Percentiles rank a stretch among this genome's conserved stretches.
Evolutionary conservation across 2,888 invertebrate genomes (phyloP).

Genomic region (Spialia ferax): DNA sequence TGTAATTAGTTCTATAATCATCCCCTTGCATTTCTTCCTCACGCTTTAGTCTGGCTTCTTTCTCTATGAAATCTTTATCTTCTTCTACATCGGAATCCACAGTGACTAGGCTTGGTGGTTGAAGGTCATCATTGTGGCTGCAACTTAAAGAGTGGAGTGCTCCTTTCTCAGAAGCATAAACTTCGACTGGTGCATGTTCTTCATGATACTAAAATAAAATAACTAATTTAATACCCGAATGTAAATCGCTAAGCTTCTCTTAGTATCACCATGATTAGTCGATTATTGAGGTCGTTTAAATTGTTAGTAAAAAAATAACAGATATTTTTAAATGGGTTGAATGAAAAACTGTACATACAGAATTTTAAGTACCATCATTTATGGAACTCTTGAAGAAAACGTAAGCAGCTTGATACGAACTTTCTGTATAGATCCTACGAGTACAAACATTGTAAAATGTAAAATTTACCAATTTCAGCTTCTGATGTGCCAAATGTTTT

Average conservation of each 20-base stretch:
- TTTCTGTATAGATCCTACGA: no score
- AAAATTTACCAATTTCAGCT: slow-evolving; percentile 86
- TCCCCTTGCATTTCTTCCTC: slow-evolving; percentile 78
- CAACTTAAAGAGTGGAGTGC: slow-evolving; percentile 84
- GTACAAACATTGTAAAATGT: no score
- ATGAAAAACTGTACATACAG: no score
- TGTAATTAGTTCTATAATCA: slow-evolving; percentile 70
- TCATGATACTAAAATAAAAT: slow-evolving; percentile 82
- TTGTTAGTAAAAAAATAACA: no score
- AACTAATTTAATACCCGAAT: background rate
- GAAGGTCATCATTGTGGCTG: slow-evolving; percentile 59
- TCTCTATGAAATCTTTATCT: slow-evolving; percentile 70
- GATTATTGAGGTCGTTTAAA: no score
- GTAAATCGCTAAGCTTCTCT: no score
- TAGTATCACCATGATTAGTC: no score
- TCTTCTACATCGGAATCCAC: slow-evolving; percentile 72
- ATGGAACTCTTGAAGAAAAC: background rate
- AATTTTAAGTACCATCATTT: no score
- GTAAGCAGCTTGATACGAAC: background rate
- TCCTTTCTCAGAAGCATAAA: slow-evolving; percentile 79
- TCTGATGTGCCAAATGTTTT: slow-evolving; percentile 79
- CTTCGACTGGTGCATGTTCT: slow-evolving; percentile 85
- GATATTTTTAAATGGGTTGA: no score
- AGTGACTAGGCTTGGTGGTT: slow-evolving; percentile 62
- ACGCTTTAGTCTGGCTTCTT: slow-evolving; percentile 67